Percentiles rank a stretch among this genome's conserved stretches.
These are phyloP conservation scores for Cyanoramphus novaezelandiae DNA, from an alignment of 2,113 vertebrate genomes.

Conservation along the genomic window DNA sequence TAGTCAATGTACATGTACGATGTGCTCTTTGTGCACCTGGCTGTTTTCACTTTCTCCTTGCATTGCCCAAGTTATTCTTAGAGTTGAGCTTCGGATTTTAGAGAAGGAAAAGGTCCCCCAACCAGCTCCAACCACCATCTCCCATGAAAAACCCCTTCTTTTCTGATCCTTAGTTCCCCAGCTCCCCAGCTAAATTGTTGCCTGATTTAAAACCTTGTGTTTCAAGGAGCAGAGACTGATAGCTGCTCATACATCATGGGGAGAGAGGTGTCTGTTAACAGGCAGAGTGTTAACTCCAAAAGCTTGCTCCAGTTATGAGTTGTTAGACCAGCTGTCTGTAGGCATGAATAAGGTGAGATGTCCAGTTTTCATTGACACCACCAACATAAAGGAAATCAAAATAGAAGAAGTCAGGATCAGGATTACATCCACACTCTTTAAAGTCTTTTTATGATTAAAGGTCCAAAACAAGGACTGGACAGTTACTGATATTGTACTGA, in stretches of 20 bases:
- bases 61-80: neutral
- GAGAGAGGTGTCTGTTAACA: neutral
- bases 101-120: neutral
- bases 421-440: neutral
- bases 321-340: neutral
- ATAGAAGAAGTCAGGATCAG: neutral
- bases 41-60: neutral
- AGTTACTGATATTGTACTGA: neutral
- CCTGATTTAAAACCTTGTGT: neutral
- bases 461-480: neutral
- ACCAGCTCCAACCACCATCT: rapidly evolving
- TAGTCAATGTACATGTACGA: neutral
- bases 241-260: rapidly evolving
- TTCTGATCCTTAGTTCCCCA: neutral
- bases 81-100: neutral
- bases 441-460: neutral
- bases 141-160: neutral
- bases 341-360: neutral
- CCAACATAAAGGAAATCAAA: neutral
- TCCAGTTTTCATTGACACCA: neutral
- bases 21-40: neutral
- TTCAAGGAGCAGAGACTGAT: neutral
- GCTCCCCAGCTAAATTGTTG: neutral
- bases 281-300: neutral
- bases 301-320: neutral